phyloP scores from a whole-genome alignment of 2,113 vertebrate species.

The Pollimyrus isidori region DNA sequence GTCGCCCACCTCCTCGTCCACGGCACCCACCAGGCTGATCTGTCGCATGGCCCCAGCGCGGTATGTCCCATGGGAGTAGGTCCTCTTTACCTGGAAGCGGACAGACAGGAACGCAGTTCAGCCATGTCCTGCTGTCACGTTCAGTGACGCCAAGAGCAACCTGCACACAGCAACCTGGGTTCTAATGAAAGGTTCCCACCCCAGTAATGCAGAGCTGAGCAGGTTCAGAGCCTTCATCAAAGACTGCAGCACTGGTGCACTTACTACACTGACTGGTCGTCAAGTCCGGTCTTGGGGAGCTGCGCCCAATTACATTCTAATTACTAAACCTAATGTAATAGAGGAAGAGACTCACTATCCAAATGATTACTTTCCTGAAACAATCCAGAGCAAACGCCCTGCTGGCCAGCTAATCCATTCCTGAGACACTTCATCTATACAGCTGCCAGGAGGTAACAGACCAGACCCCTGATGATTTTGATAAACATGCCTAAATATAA shows the following conservation, averaged over 20 bases:
- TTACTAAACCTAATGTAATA: neutral
- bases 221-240: neutral
- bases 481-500: neutral
- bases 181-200: neutral
- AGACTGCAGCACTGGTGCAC: neutral
- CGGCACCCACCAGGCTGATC: constrained; percentile 95
- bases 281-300: neutral
- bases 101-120: neutral
- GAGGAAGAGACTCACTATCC: neutral
- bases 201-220: neutral
- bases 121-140: neutral
- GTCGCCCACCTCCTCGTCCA: constrained; percentile 95
- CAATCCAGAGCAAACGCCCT: neutral
- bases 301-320: neutral
- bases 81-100: constrained; percentile 81
- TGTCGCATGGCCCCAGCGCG: constrained; percentile 95
- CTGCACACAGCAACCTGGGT: no score
- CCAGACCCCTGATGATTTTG: neutral
- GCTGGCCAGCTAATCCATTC: neutral
- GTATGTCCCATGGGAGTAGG: constrained; percentile 94
- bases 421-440: neutral
- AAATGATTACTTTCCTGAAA: neutral
- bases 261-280: neutral
- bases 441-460: neutral
- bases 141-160: neutral